Percentiles rank a stretch among this genome's conserved stretches.
These are phyloP conservation scores for Panurus biarmicus DNA, from an alignment of 2,113 vertebrate species.

Conservation along the genomic window DNA sequence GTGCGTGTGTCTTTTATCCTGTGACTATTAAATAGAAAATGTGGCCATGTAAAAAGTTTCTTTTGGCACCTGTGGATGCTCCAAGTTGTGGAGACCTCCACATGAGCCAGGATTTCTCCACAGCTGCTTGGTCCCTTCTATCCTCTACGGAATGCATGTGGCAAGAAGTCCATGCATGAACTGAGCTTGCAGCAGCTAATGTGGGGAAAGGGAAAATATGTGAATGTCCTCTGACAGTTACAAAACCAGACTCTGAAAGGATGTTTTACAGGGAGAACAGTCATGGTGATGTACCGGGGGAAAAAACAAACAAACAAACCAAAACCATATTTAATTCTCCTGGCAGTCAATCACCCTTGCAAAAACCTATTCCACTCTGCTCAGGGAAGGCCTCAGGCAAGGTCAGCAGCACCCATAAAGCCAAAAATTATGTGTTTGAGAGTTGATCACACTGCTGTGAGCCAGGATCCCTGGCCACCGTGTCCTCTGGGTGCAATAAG, in stretches of 20 bases:
- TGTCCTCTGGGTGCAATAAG: not conserved
- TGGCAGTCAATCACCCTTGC: not conserved
- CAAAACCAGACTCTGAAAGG: not conserved
- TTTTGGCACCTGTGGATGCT: not conserved
- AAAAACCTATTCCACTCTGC: not conserved
- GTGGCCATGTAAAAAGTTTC: not conserved
- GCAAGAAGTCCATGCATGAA: not conserved
- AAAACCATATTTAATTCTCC: not conserved
- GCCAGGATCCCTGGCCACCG: fast-evolving
- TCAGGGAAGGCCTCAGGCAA: not conserved
- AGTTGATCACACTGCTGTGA: fast-evolving
- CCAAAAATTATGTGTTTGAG: not conserved
- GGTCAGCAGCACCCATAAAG: not conserved
- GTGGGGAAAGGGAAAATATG: not conserved
- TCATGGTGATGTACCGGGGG: not conserved
- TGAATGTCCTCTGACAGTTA: not conserved
- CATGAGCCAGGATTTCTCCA: not conserved
- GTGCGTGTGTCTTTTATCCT: not conserved
- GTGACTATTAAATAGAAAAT: not conserved
- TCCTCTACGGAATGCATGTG: not conserved
- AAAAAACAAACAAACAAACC: not conserved
- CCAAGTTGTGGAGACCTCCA: not conserved
- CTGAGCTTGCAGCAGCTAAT: not conserved
- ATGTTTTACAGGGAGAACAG: not conserved
- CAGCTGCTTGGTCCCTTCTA: not conserved